These are phyloP conservation scores for Chrysomela aeneicollis DNA, from an alignment of 2,888 invertebrate species.

Conservation along the genomic window DNA sequence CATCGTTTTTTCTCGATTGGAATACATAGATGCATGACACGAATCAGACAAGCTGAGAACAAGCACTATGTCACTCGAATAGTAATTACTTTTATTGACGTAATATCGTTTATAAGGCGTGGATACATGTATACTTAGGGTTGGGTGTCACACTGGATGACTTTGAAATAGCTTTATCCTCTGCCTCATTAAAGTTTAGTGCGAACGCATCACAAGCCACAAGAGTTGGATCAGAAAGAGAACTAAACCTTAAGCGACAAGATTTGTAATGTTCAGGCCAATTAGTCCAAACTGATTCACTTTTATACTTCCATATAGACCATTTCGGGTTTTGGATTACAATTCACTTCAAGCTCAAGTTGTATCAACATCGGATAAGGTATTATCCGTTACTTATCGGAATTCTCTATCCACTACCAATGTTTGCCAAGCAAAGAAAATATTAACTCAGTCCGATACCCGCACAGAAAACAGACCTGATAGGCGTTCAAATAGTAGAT, in stretches of 20 bases:
- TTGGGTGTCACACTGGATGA: slow-evolving; percentile 37
- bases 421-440: slow-evolving; percentile 29
- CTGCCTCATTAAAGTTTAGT: slow-evolving; percentile 17
- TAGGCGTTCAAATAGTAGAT: background rate
- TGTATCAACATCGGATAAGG: background rate
- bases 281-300: no score
- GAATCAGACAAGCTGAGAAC: slow-evolving; percentile 12
- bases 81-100: slow-evolving; percentile 10
- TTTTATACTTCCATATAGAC: no score
- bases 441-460: slow-evolving; percentile 17
- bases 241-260: background rate
- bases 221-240: background rate
- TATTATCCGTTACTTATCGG: slow-evolving; percentile 16
- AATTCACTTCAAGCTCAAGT: background rate
- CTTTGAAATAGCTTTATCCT: slow-evolving; percentile 22
- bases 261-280: no score
- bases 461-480: background rate
- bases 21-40: slow-evolving; percentile 7
- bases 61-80: slow-evolving; percentile 14
- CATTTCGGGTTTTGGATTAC: no score
- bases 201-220: background rate
- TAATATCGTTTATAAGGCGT: slow-evolving; percentile 33
- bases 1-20: slow-evolving; percentile 10
- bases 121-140: slow-evolving; percentile 33
- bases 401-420: slow-evolving; percentile 11